Conservation (phyloP, 2,113 vertebrate species). For the Phalacrocorax carbo region DNA sequence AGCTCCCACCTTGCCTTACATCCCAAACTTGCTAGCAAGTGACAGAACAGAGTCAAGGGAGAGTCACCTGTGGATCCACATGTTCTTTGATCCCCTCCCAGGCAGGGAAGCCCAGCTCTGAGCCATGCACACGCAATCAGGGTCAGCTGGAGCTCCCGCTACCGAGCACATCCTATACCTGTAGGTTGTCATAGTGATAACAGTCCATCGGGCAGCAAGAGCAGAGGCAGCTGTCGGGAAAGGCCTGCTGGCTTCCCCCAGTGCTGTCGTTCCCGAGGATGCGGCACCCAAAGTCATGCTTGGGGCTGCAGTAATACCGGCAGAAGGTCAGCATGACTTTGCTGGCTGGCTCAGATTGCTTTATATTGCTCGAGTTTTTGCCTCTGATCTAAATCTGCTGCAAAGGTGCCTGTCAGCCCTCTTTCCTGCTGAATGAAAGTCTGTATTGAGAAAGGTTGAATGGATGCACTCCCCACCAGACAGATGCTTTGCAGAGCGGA, state of each 20-base stretch:
- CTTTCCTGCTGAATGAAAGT: background rate
- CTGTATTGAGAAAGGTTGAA: background rate
- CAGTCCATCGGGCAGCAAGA: background rate
- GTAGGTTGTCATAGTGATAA: constrained; percentile 58
- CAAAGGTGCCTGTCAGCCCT: background rate
- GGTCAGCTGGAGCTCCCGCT: background rate
- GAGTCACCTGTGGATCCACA: background rate
- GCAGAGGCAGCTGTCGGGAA: background rate
- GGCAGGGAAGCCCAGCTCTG: background rate
- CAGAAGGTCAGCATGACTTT: constrained; percentile 5
- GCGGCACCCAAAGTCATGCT: accelerated
- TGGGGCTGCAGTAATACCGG: accelerated
- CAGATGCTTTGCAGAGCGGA: accelerated
- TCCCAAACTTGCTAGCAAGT: background rate
- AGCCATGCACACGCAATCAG: background rate
- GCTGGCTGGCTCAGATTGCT: background rate
- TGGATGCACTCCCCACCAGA: background rate
- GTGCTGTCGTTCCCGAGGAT: background rate
- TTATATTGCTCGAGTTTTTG: background rate
- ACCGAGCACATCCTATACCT: background rate
- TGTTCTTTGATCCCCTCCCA: background rate
- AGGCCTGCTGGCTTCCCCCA: background rate
- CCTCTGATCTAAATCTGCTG: background rate
- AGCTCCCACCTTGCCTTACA: background rate
- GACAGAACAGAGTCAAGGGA: background rate